Conservation (phyloP, 2,888 invertebrate genomes). For the Oegoconia quadripuncta region DNA sequence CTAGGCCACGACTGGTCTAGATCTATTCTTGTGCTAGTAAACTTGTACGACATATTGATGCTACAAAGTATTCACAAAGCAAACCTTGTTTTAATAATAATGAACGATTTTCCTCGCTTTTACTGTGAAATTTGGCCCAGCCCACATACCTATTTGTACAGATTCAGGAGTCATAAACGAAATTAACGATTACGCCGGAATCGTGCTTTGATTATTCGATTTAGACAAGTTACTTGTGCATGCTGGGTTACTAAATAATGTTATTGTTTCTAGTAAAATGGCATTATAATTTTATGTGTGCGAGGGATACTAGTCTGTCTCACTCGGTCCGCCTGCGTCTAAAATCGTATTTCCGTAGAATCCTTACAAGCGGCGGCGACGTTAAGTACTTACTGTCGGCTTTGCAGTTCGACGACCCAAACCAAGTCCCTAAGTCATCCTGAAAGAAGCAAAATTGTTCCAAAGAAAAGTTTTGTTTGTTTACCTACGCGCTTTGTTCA, state of each 20-base stretch:
- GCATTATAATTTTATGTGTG: slow-evolving; percentile 9
- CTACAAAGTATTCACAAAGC: slow-evolving; percentile 57
- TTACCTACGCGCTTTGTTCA: slow-evolving; percentile 5
- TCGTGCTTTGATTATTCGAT: slow-evolving; percentile 32
- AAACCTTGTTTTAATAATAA: slow-evolving; percentile 31
- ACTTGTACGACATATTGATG: slow-evolving; percentile 57
- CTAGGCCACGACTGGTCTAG: slow-evolving; percentile 57
- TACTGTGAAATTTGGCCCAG: slow-evolving; percentile 29
- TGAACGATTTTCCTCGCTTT: slow-evolving; percentile 35
- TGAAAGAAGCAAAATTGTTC: slow-evolving; percentile 52
- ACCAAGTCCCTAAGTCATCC: slow-evolving; percentile 53
- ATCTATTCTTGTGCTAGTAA: slow-evolving; percentile 58
- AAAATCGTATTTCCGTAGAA: slow-evolving; percentile 78
- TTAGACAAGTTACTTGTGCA: slow-evolving; percentile 28
- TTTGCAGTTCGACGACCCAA: slow-evolving; percentile 74
- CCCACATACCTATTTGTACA: slow-evolving; percentile 35
- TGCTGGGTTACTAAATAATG: slow-evolving; percentile 19
- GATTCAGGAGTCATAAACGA: slow-evolving; percentile 47
- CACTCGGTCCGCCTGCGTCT: slow-evolving; percentile 55
- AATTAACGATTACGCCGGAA: slow-evolving; percentile 35
- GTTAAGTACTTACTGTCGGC: slow-evolving; percentile 72
- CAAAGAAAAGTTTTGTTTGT: slow-evolving; percentile 49
- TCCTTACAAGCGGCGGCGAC: slow-evolving; percentile 76
- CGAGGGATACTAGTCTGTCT: slow-evolving; percentile 40
- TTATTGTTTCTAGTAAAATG: slow-evolving; percentile 11